These are phyloP conservation scores for Scopus umbretta DNA, from an alignment of 2,113 vertebrate genomes.

Conservation along the genomic window DNA sequence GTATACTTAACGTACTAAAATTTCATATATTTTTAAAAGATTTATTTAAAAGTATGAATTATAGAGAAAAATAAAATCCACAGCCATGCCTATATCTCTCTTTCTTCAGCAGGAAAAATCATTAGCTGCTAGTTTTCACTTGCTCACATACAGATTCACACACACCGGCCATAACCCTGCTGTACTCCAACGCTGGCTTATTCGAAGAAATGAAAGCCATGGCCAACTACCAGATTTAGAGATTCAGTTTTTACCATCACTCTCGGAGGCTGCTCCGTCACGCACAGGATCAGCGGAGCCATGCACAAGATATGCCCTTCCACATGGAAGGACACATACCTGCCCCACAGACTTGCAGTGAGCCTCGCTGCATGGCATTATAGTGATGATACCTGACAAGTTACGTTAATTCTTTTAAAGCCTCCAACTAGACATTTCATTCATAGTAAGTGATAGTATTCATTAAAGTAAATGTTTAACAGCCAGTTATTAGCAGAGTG, in stretches of 20 bases:
- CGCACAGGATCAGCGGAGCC: not conserved
- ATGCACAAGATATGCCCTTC: not conserved
- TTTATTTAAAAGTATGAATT: not conserved
- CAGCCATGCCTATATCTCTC: too few species aligned
- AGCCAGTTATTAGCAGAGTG: constrained; percentile 33
- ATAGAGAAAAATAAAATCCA: not conserved
- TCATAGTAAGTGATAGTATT: not conserved
- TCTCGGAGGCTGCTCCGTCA: not conserved
- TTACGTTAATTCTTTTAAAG: not conserved
- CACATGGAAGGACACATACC: not conserved
- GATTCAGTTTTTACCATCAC: not conserved
- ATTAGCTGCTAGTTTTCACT: not conserved
- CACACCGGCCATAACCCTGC: not conserved
- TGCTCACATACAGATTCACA: not conserved
- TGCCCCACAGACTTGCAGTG: not conserved
- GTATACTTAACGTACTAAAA: not conserved
- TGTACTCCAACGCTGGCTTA: not conserved
- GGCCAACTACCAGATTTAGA: not conserved
- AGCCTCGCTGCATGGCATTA: not conserved
- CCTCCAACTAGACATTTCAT: not conserved
- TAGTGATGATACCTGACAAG: not conserved
- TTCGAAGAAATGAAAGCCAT: not conserved
- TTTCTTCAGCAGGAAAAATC: not conserved
- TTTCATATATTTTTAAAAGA: not conserved
- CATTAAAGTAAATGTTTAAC: constrained; percentile 37